Evolutionary conservation across 1,140 invertebrate species (phyloP).

Genomic region (Drosophila rufa): DNA sequence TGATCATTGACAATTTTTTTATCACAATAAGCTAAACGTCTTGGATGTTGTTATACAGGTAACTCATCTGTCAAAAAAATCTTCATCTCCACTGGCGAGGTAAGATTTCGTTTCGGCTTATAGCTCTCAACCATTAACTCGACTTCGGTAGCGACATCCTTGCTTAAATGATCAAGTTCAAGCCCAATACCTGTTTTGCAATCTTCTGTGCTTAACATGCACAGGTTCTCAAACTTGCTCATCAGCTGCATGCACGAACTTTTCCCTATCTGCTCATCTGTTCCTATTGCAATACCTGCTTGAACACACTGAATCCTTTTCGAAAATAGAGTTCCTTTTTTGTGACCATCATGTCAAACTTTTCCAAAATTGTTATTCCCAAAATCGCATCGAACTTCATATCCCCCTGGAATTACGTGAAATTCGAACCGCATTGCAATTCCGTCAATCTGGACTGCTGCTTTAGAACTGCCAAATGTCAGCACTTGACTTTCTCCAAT

Average conservation of each 20-base stretch:
- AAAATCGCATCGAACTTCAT: no score
- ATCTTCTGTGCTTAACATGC: not conserved
- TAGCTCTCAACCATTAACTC: not conserved
- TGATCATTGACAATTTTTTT: no score
- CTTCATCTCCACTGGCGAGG: constrained; percentile 25
- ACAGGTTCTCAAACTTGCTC: not conserved
- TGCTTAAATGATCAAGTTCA: not conserved
- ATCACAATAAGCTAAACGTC: no score
- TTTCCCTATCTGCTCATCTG: no score
- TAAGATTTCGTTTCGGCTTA: not conserved
- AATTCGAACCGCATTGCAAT: no score
- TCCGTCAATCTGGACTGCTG: no score
- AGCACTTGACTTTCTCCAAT: no score
- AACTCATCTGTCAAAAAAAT: constrained; percentile 50
- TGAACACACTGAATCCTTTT: not conserved
- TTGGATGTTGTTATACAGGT: no score
- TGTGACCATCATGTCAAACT: not conserved
- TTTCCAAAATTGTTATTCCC: no score
- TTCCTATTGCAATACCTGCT: no score
- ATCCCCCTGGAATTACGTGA: no score
- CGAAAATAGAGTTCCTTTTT: not conserved
- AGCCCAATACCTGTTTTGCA: not conserved
- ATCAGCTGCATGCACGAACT: not conserved
- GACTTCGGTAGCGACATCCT: not conserved
- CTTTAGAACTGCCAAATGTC: no score